Evolutionary conservation across 1,140 invertebrate species (phyloP).

Genomic region (Gryllus bimaculatus): DNA sequence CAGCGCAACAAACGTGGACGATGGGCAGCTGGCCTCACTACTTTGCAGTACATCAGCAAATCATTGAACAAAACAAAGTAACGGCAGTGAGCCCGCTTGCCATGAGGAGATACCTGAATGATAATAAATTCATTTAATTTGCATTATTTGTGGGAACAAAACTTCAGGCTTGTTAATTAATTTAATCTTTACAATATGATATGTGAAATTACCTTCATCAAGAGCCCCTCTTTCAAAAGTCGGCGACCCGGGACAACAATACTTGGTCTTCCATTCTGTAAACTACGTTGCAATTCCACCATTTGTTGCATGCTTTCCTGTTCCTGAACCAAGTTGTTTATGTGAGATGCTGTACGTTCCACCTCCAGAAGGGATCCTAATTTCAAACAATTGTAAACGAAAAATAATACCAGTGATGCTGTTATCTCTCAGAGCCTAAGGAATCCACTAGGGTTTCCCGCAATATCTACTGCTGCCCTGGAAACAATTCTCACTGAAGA

Average conservation of each 20-base stretch:
- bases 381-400: no score
- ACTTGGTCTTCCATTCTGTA: slow-evolving; percentile 46
- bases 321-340: slow-evolving; percentile 58
- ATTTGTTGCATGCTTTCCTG: slow-evolving; percentile 61
- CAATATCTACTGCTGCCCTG: no score
- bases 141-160: no score
- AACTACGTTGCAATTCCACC: slow-evolving; percentile 53
- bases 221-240: slow-evolving; percentile 57
- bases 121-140: no score
- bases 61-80: slow-evolving; percentile 45
- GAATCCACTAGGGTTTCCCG: no score
- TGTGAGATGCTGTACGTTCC: slow-evolving; percentile 55
- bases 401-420: no score
- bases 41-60: slow-evolving; percentile 51
- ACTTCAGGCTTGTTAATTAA: no score
- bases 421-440: no score
- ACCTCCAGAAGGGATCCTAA: slow-evolving; percentile 55
- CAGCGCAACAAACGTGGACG: slow-evolving; percentile 37
- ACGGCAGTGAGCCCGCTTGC: slow-evolving; percentile 31
- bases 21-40: slow-evolving; percentile 36
- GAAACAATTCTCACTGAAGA: no score
- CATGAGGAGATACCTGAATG: slow-evolving; percentile 18
- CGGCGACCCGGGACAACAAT: slow-evolving; percentile 57
- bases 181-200: no score
- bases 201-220: slow-evolving; percentile 46